Evolutionary conservation across 2,113 vertebrate species (phyloP), one percentile per base, ranked within the genome.

Genomic region (Podarcis raffonei): DNA sequence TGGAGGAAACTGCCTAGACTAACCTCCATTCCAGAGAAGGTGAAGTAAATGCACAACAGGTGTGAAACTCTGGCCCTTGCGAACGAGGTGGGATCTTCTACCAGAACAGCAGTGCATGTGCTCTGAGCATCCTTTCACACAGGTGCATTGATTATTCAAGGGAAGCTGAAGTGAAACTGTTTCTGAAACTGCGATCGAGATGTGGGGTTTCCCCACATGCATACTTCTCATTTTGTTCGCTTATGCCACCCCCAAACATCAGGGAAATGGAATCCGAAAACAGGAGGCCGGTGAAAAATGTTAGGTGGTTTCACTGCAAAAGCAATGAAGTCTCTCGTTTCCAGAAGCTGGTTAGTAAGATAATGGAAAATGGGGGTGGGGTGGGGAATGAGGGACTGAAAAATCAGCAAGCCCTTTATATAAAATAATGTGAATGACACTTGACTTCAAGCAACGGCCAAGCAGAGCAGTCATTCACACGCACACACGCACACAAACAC

Each of bases 111-210:
- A 39, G 35, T 1, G 35, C n/a, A 15, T 6, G 23, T 25, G 62
- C 30, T 65, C n/a, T 76, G 37, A 68, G 12, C 32, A 12, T 12
- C 42, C 25, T 84, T 5, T 57, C 59, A 66, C 32, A 76, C 6
- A 25, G n/a, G 74, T 2, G 3, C n/a, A 76, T 76, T 75, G 23
- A 39, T 18, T 71, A 66, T 35, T 53, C 39, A 84, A 78, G 74
- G 75, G 84, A 83, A 89, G 23, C n/a, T 69, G 87, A 89, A 89
- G 87, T 78, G 87, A 89, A 89, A 89, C 62, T 66, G 30, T 84
- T 57, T 65, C 22, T 69, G 39, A 78, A 84, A 89, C 72, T 69
- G 72, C 39, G 25, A 13, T 23, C 77, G 65, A 76, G 9, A 78
- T 27, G 18, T 76, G 62, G 65, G 87, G 42, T 68, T 81, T 37